phyloP scores from a whole-genome alignment of 2,888 invertebrate genomes.

The Brassicogethes aeneus region DNA sequence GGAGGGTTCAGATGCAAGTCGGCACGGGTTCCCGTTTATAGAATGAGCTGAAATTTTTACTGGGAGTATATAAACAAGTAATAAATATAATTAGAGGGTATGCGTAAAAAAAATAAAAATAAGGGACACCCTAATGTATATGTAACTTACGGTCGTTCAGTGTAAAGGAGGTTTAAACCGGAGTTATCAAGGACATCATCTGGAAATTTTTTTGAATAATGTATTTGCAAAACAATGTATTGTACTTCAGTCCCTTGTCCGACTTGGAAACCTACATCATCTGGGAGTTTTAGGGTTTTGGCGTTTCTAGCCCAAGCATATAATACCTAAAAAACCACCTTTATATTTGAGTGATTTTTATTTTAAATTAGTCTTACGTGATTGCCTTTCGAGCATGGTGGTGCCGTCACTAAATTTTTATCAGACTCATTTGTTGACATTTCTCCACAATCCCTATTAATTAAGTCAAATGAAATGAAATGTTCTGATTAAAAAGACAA shows the following conservation, averaged over 20 bases:
- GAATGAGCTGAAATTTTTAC: no score
- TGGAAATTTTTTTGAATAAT: slow-evolving; percentile 42
- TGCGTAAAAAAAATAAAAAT: no score
- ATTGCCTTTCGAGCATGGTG: slow-evolving; percentile 67
- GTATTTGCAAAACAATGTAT: slow-evolving; percentile 86
- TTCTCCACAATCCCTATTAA: slow-evolving; percentile 90
- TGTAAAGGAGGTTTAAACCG: slow-evolving; percentile 73
- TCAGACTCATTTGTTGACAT: slow-evolving; percentile 54
- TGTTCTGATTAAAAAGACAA: slow-evolving; percentile 3
- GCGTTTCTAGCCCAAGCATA: slow-evolving; percentile 96
- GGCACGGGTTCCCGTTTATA: no score
- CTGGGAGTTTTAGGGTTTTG: slow-evolving; percentile 67
- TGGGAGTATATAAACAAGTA: no score
- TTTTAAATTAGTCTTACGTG: slow-evolving; percentile 46
- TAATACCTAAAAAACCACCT: slow-evolving; percentile 56
- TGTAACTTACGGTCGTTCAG: slow-evolving; percentile 61
- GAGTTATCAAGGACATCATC: slow-evolving; percentile 76
- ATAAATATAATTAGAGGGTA: no score
- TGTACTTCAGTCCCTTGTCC: slow-evolving; percentile 74
- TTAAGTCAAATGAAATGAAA: slow-evolving; percentile 22
- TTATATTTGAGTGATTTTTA: no score
- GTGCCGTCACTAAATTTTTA: slow-evolving; percentile 46
- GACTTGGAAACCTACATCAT: slow-evolving; percentile 87
- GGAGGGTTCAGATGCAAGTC: no score
- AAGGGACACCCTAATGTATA: no score